Evolutionary conservation across 2,797 vertebrate species (phyloP).

Genomic region (Bucorvus abyssinicus): DNA sequence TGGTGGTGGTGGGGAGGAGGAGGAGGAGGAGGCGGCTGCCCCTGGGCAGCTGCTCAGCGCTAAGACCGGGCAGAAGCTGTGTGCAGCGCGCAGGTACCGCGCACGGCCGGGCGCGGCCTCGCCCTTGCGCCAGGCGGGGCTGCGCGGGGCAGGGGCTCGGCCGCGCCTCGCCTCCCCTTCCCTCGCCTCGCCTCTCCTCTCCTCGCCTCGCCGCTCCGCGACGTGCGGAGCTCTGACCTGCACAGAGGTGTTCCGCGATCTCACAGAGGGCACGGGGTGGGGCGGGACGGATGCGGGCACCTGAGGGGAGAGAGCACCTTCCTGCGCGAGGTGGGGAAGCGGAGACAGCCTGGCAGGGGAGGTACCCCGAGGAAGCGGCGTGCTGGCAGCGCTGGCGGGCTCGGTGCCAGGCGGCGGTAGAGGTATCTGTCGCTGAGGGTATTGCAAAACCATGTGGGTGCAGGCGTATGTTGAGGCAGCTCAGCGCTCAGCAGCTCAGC

Average conservation of each 20-base stretch:
- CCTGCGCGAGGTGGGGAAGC: accelerated
- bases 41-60: accelerated
- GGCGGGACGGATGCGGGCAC: too few species aligned
- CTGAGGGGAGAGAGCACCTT: accelerated
- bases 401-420: background rate
- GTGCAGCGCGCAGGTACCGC: background rate
- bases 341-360: too few species aligned
- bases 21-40: too few species aligned
- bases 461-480: background rate
- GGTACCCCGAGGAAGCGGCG: background rate
- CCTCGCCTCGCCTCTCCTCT: too few species aligned
- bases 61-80: background rate
- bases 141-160: background rate
- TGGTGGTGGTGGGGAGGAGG: too few species aligned
- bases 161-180: too few species aligned
- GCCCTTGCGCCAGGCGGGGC: background rate
- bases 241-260: background rate
- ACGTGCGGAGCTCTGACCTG: background rate
- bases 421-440: background rate
- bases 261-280: background rate
- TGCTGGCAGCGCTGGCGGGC: background rate
- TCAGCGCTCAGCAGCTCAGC: background rate
- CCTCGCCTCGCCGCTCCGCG: too few species aligned
- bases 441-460: accelerated
- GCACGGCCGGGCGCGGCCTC: background rate